These are phyloP conservation scores for Spheniscus humboldti DNA, from an alignment of 2,797 vertebrate species.

Conservation along the genomic window DNA sequence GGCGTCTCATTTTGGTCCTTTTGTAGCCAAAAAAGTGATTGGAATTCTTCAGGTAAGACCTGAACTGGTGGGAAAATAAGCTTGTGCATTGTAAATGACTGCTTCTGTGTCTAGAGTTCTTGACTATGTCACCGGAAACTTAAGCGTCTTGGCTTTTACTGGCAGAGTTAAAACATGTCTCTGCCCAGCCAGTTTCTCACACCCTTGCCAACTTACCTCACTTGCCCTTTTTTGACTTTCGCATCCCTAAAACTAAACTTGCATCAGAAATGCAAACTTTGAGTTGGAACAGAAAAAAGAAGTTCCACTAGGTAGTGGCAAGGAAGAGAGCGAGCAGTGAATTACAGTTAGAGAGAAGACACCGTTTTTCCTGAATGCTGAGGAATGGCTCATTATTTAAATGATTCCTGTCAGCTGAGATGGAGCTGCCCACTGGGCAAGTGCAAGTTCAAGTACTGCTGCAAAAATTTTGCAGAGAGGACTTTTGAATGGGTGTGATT, in stretches of 20 bases:
- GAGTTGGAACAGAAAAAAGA: neutral
- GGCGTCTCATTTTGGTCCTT: constrained; percentile 95
- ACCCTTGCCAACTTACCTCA: neutral
- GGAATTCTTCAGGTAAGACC: constrained; percentile 94
- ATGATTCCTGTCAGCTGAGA: neutral
- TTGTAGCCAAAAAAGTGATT: constrained; percentile 97
- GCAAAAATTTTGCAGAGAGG: neutral
- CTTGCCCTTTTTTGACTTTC: neutral
- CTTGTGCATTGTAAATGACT: constrained; percentile 28
- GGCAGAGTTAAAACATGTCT: neutral
- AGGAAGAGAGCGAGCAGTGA: neutral
- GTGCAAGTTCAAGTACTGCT: neutral
- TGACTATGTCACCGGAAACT: neutral
- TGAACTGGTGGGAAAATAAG: neutral
- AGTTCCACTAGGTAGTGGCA: neutral
- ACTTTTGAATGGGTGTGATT: neutral
- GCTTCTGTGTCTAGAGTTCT: constrained; percentile 13
- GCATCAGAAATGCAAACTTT: neutral
- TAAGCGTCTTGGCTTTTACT: neutral
- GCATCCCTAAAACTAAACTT: neutral
- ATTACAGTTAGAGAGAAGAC: neutral
- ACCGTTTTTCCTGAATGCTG: neutral
- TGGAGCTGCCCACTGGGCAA: neutral
- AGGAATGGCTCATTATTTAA: neutral
- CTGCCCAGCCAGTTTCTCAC: constrained; percentile 5